phyloP scores from a whole-genome alignment of 2,797 vertebrate species.

The Megaceryle alcyon region DNA sequence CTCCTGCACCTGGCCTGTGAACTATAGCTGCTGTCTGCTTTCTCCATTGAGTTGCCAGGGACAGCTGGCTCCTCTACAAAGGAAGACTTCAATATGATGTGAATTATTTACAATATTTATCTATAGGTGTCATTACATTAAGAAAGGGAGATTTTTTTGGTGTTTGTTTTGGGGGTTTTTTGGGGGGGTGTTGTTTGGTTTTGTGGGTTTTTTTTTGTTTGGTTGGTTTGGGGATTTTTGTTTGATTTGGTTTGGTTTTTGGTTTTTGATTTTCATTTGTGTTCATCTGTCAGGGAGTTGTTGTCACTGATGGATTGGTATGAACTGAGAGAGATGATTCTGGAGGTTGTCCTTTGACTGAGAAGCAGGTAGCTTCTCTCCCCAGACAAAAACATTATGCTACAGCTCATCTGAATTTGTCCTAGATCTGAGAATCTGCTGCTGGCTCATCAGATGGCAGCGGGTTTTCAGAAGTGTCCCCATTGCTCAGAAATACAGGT shows the following conservation, averaged over 20 bases:
- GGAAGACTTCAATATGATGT: background rate
- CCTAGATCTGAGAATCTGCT: background rate
- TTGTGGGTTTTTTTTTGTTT: background rate
- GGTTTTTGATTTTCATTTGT: background rate
- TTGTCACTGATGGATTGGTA: background rate
- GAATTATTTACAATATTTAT: background rate
- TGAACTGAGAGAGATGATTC: background rate
- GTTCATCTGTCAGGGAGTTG: background rate
- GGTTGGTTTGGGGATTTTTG: no score
- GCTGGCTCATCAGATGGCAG: background rate
- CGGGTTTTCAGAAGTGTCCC: background rate
- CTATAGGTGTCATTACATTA: background rate
- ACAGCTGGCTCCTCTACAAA: background rate
- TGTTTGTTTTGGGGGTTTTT: no score
- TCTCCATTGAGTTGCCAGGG: background rate
- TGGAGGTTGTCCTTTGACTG: background rate
- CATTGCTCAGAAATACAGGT: background rate
- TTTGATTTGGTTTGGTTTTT: no score
- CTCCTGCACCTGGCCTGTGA: background rate
- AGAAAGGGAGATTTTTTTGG: background rate
- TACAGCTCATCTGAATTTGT: background rate
- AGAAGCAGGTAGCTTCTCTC: background rate
- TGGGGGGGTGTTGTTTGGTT: no score
- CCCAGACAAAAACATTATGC: background rate
- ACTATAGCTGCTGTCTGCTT: background rate